Evolutionary conservation across 2,113 vertebrate genomes (phyloP).

Genomic region (Cavia porcellus): DNA sequence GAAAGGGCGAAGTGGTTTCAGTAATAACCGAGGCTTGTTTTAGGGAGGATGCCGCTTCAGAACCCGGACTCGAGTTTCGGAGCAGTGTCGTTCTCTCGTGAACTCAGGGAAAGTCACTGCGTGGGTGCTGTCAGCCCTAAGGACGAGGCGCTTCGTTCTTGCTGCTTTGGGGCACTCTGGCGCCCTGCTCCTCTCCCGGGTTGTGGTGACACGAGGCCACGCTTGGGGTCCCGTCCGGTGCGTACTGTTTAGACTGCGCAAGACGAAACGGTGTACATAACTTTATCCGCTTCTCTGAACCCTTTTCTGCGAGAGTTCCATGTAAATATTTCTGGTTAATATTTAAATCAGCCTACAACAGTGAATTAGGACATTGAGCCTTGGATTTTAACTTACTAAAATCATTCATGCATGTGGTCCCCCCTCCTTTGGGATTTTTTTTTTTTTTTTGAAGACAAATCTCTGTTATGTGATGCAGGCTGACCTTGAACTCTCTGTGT

Average conservation of each 20-base stretch:
- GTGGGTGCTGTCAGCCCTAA: background rate
- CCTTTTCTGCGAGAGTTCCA: background rate
- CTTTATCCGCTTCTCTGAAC: background rate
- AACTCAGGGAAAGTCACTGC: background rate
- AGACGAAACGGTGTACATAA: background rate
- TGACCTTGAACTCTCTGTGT: background rate
- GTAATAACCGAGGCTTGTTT: constrained; percentile 45
- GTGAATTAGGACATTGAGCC: constrained; percentile 39
- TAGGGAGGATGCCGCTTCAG: background rate
- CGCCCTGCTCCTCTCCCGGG: background rate
- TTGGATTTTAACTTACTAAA: constrained; percentile 51
- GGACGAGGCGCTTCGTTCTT: background rate
- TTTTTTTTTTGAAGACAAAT: background rate
- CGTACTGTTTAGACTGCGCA: background rate
- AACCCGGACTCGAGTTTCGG: background rate
- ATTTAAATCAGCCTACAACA: constrained; percentile 20
- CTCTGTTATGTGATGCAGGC: background rate
- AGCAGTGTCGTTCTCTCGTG: background rate
- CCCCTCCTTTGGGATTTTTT: too few relatives aligned
- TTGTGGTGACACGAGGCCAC: background rate
- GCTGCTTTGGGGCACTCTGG: background rate
- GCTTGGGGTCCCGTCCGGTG: background rate
- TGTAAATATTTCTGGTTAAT: background rate
- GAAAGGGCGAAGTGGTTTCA: constrained; percentile 50
- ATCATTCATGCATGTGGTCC: background rate